These are phyloP conservation scores for Cheilosia impressa DNA, from an alignment of 2,888 invertebrate species.

Conservation along the genomic window DNA sequence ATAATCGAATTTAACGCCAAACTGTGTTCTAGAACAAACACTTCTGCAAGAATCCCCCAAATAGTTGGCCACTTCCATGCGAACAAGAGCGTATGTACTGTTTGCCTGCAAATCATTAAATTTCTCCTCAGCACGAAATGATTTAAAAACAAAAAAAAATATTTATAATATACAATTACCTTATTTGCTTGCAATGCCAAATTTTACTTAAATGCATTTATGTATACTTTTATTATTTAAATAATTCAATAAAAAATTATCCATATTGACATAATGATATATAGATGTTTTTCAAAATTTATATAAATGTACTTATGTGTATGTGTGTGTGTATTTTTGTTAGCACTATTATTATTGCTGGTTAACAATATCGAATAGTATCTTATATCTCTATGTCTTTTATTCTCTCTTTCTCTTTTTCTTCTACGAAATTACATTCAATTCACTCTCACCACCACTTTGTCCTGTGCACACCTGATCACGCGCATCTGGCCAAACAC, in stretches of 20 bases:
- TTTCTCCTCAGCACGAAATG: neutral
- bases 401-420: conserved; percentile 45
- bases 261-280: conserved; percentile 1
- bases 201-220: conserved; percentile 18
- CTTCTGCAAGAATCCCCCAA: no score
- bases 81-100: neutral
- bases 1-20: no score
- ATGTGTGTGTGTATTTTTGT: conserved; percentile 69
- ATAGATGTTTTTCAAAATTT: conserved; percentile 12
- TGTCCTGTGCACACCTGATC: conserved; percentile 26
- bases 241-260: conserved; percentile 49
- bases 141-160: neutral
- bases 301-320: conserved; percentile 31
- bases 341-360: conserved; percentile 63
- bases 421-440: conserved; percentile 28
- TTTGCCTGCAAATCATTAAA: neutral
- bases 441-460: conserved; percentile 23
- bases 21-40: no score
- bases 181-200: conserved; percentile 26
- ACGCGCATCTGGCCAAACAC: conserved; percentile 35
- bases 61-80: no score
- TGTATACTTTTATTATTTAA: conserved; percentile 73
- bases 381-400: conserved; percentile 72
- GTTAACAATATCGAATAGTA: conserved; percentile 60
- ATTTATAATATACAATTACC: neutral